Percentiles rank a stretch among this genome's conserved stretches.
phyloP scores from a whole-genome alignment of 2,888 invertebrate species.

The Conistra vaccinii region DNA sequence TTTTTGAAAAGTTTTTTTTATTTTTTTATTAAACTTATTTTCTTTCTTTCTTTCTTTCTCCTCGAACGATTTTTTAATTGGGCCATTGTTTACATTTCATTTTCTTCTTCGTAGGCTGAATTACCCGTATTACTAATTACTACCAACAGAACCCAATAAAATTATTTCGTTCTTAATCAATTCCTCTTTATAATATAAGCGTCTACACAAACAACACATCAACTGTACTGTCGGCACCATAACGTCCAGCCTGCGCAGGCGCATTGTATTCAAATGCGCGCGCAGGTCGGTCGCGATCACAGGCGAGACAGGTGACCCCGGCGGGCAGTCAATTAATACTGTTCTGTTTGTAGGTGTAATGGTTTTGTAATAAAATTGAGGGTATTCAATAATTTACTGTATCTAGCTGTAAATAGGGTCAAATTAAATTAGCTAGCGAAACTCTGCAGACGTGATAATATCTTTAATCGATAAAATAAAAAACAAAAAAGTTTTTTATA shows the following conservation, averaged over 20 bases:
- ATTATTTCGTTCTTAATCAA: conserved; percentile 15
- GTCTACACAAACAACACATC: conserved; percentile 36
- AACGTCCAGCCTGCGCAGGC: conserved; percentile 59
- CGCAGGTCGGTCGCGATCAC: conserved; percentile 55
- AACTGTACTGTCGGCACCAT: conserved; percentile 41
- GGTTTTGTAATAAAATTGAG: conserved; percentile 16
- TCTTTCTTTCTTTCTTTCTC: too few species aligned
- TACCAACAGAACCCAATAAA: background rate
- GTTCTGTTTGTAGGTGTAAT: conserved; percentile 23
- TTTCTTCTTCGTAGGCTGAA: background rate
- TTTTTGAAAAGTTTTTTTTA: too few species aligned
- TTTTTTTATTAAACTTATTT: too few species aligned
- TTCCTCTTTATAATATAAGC: conserved; percentile 26
- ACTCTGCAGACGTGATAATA: too few species aligned
- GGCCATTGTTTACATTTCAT: too few species aligned
- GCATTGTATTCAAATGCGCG: conserved; percentile 80
- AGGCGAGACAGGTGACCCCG: conserved; percentile 72
- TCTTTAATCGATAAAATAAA: too few species aligned
- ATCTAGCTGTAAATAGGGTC: too few species aligned
- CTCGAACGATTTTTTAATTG: background rate
- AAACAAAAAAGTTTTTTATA: too few species aligned
- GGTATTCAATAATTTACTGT: conserved; percentile 2
- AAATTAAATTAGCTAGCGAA: too few species aligned
- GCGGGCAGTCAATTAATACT: conserved; percentile 57
- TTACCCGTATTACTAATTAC: background rate